phyloP scores from a whole-genome alignment of 92 coral and sea anemone species.

The Hydrozoanthus gracilis region DNA sequence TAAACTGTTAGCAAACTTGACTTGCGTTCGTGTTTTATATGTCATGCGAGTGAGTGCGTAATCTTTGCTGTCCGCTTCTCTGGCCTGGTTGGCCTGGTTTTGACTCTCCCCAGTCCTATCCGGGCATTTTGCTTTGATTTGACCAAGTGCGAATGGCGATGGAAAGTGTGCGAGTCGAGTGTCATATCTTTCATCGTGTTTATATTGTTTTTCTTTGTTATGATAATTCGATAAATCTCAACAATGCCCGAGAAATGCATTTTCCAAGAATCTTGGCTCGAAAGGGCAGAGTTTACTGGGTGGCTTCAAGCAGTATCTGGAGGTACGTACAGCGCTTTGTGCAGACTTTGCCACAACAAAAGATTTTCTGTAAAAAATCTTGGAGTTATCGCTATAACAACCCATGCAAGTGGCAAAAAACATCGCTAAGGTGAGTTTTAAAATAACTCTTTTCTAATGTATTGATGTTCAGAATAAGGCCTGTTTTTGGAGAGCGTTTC shows the following conservation, averaged over 20 bases:
- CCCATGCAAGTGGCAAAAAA: not conserved
- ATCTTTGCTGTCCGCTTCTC: no score
- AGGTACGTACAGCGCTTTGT: not conserved
- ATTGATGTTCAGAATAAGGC: slow-evolving; percentile 25
- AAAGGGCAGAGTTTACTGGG: no score
- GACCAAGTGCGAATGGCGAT: slow-evolving; percentile 11
- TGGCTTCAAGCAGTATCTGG: no score
- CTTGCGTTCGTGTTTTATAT: not conserved
- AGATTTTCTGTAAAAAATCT: not conserved
- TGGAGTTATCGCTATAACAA: slow-evolving; percentile 3
- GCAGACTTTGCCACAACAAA: slow-evolving; percentile 20
- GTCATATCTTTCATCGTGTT: slow-evolving; percentile 1
- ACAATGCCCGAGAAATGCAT: no score
- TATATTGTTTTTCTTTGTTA: slow-evolving; percentile 16
- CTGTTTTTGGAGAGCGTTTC: slow-evolving; percentile 31
- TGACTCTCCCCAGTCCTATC: no score
- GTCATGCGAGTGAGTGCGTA: no score
- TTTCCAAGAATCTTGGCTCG: no score
- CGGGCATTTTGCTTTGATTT: no score
- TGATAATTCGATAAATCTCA: no score
- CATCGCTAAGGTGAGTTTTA: not conserved
- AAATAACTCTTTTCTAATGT: not conserved
- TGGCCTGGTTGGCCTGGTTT: no score
- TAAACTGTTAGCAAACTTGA: not conserved
- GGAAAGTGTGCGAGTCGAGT: not conserved